phyloP scores from a whole-genome alignment of 1,140 invertebrate species.

The Hirudo medicinalis region DNA sequence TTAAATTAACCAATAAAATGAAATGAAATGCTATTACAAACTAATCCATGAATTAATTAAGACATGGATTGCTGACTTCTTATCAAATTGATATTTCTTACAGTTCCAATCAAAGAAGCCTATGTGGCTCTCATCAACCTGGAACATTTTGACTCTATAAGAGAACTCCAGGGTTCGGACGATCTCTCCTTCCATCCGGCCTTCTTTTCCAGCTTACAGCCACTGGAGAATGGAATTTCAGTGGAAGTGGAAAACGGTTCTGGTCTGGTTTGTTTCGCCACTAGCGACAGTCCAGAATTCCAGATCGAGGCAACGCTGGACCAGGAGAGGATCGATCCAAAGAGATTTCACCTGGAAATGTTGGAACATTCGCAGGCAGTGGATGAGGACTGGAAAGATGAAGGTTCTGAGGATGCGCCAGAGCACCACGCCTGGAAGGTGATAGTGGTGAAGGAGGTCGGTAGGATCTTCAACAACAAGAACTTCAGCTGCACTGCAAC shows the following conservation, averaged over 20 bases:
- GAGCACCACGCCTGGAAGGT: not conserved
- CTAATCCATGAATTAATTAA: too few relatives aligned
- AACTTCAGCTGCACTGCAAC: not conserved
- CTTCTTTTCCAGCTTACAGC: not conserved
- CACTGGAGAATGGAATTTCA: not conserved
- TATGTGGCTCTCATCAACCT: too few relatives aligned
- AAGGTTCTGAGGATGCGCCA: not conserved
- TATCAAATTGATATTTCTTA: too few relatives aligned
- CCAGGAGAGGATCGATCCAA: not conserved
- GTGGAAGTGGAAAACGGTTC: not conserved
- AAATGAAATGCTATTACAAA: too few relatives aligned
- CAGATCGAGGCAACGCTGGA: not conserved
- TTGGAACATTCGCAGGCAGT: not conserved
- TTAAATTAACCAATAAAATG: too few relatives aligned
- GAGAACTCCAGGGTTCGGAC: too few relatives aligned
- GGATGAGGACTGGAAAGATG: not conserved
- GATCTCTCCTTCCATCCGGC: too few relatives aligned
- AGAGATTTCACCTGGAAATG: not conserved
- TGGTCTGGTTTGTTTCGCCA: slow-evolving; percentile 3
- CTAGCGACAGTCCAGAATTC: not conserved
- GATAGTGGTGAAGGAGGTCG: not conserved
- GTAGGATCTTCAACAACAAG: not conserved
- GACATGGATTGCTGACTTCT: too few relatives aligned
- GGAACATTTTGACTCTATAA: too few relatives aligned
- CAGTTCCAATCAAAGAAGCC: too few relatives aligned